These are phyloP conservation scores for Aelia acuminata DNA, from an alignment of 2,888 invertebrate genomes.

Conservation along the genomic window DNA sequence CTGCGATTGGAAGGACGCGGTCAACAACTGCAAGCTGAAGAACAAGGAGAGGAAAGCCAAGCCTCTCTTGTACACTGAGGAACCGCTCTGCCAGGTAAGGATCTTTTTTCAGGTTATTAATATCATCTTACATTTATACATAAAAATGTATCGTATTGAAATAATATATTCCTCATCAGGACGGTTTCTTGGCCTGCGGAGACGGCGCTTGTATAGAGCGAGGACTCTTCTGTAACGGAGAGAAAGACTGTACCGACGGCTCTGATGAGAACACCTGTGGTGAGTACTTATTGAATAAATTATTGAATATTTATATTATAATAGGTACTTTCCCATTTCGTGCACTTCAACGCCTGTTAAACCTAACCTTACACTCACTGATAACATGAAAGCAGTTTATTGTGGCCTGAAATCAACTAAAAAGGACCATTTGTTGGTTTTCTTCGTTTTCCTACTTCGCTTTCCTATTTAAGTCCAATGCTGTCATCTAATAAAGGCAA, in stretches of 20 bases:
- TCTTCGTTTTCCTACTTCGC: too few species aligned
- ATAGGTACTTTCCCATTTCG: too few species aligned
- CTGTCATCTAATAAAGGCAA: too few species aligned
- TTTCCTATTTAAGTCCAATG: too few species aligned
- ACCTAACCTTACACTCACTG: too few species aligned
- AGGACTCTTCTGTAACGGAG: conserved; percentile 93
- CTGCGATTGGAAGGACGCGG: conserved; percentile 93
- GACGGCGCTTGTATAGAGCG: conserved; percentile 89
- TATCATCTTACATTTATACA: not conserved
- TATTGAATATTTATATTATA: not conserved
- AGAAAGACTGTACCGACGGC: conserved; percentile 89
- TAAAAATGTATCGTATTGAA: not conserved
- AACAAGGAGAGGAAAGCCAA: conserved; percentile 90
- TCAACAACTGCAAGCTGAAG: conserved; percentile 93
- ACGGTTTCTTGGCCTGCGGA: conserved; percentile 89
- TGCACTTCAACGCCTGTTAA: too few species aligned
- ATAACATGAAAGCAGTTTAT: too few species aligned
- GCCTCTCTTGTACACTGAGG: conserved; percentile 89
- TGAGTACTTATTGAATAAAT: conserved; percentile 71
- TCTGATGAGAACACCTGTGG: conserved; percentile 93
- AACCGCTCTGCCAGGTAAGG: conserved; percentile 80
- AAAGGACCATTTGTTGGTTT: too few species aligned
- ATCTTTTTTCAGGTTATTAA: too few species aligned
- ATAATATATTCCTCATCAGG: conserved; percentile 70
- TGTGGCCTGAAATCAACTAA: too few species aligned